Evolutionary conservation across 2,888 invertebrate species (phyloP).

Genomic region (Acleris laterana): DNA sequence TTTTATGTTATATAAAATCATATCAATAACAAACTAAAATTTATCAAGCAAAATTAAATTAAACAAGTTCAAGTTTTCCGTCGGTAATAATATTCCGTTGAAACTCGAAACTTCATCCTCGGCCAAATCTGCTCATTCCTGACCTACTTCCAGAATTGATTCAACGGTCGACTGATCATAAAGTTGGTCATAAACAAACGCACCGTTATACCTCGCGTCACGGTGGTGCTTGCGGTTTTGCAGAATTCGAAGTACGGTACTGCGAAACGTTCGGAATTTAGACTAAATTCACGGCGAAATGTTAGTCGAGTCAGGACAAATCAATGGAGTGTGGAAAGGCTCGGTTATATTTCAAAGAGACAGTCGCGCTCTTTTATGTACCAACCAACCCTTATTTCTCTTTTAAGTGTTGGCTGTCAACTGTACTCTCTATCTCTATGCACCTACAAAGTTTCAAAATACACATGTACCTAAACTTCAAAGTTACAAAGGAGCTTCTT

Average conservation of each 20-base stretch:
- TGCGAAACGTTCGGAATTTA: conserved; percentile 24
- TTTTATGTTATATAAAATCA: background rate
- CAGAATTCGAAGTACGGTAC: conserved; percentile 26
- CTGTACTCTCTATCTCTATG: no score
- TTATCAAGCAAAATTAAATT: no score
- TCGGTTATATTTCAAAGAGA: no score
- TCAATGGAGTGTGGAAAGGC: background rate
- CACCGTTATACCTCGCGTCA: conserved; percentile 29
- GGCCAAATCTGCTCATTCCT: conserved; percentile 13
- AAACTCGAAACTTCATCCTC: conserved; percentile 13
- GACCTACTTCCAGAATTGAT: conserved; percentile 23
- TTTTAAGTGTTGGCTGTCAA: no score
- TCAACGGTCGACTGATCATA: conserved; percentile 22
- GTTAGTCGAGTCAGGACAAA: conserved; percentile 18
- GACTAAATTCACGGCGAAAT: conserved; percentile 18
- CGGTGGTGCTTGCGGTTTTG: conserved; percentile 30
- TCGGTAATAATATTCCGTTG: conserved; percentile 4
- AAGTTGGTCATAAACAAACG: conserved; percentile 24
- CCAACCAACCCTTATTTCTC: no score
- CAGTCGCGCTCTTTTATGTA: no score
- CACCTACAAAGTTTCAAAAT: no score
- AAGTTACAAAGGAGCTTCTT: no score
- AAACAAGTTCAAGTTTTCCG: background rate
- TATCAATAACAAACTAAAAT: no score
- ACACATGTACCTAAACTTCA: no score